Evolutionary conservation across 2,888 invertebrate species (phyloP), one percentile per base, ranked within the genome.

Genomic region (Drosophila mimetica): DNA sequence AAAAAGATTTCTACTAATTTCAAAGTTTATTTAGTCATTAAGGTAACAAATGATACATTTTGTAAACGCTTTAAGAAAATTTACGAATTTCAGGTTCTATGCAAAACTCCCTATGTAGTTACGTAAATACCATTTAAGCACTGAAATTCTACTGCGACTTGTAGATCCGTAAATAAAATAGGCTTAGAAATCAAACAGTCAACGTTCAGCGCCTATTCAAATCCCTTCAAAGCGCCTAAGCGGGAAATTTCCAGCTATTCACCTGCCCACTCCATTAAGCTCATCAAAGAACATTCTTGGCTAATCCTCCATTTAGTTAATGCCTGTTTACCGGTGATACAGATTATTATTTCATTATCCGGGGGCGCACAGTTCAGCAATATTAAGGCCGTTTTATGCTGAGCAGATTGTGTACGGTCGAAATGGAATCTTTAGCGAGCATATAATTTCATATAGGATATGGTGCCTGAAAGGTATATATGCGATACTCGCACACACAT

Each of bases 321-420:
- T 51, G 51, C 20, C 60, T 60, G 42, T 51, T 60, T 51, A 13
- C 51, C 60, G 42, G 63, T 22, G 22, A 51, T 64, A 44, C 34
- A 36, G 60, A 64, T 64, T 50, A 64, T 64, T 60, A 51, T 64
- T 64, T 64, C 51, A 64, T 64, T 64, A 64, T 60, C 36, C 22
- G 2, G 14, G 2, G 14, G 13, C 4, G 25, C 48, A 16, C 41
- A 30, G 7, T n/a, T 16, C 34, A 20, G 28, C 25, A 34, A 28
- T 16, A 32, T 28, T 32, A 39, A 61, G 16, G 58, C 47, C 39
- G 14, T 18, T 30, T 14, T 14, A 18, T 14, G 37, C 14, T 9
- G 30, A 37, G 48, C 48, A 8, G 8, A n/a, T 25, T 55, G 18
- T 18, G 44, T 7, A 32, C 14, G 22, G 8, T 30, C 22, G 13